Evolutionary conservation across 2,888 invertebrate genomes (phyloP).

Genomic region (Prostheceraeus crozeri): DNA sequence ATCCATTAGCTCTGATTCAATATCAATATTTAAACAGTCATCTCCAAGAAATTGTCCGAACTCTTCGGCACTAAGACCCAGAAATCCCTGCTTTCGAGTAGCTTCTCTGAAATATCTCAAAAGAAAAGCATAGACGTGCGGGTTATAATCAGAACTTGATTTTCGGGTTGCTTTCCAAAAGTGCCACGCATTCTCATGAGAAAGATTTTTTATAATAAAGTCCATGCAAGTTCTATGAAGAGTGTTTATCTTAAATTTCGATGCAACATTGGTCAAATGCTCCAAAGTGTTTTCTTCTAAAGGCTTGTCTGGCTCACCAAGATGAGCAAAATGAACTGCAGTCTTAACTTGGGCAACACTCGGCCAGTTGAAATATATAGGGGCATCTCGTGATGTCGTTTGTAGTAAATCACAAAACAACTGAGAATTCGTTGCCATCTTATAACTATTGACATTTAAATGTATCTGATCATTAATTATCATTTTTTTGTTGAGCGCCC

Average conservation of each 20-base stretch:
- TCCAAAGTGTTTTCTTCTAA: not conserved
- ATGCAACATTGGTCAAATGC: not conserved
- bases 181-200: conserved; percentile 11
- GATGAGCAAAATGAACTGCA: conserved; percentile 22
- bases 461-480: conserved; percentile 22
- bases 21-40: conserved; percentile 19
- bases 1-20: conserved; percentile 26
- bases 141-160: conserved; percentile 3
- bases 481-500: conserved; percentile 28
- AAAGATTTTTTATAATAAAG: conserved; percentile 3
- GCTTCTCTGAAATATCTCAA: conserved; percentile 13
- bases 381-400: not conserved
- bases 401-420: conserved; percentile 12
- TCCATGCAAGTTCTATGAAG: conserved; percentile 3
- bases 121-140: conserved; percentile 8
- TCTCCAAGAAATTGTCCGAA: conserved; percentile 3
- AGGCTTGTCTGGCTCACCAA: not conserved
- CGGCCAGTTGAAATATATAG: not conserved
- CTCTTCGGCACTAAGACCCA: not conserved
- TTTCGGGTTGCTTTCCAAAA: conserved; percentile 1
- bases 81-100: not conserved
- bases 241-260: not conserved
- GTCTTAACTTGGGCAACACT: conserved; percentile 11
- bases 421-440: conserved; percentile 27
- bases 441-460: conserved; percentile 28